Percentiles rank a stretch among this genome's conserved stretches.
Conservation (phyloP, 2,797 vertebrate genomes). For the Pseudotriccus pelzelni region DNA sequence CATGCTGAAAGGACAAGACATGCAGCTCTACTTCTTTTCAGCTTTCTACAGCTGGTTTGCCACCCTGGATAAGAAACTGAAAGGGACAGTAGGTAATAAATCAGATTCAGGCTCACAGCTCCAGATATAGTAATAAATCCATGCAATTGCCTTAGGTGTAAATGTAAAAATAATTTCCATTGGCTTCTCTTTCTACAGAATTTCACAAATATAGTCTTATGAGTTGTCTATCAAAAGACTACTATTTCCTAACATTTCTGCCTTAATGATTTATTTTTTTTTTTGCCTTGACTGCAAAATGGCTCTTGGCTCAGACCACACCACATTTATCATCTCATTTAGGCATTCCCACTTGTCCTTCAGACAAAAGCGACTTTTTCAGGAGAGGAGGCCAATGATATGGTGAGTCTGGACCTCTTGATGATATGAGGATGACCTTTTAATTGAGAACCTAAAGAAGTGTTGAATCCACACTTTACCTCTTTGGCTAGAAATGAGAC, state of each 20-base stretch:
- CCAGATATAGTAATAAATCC: not conserved
- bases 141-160: not conserved
- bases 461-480: not conserved
- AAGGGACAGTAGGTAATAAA: constrained; percentile 16
- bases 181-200: not conserved
- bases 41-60: not conserved
- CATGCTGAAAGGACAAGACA: not conserved
- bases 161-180: constrained; percentile 2
- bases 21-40: not conserved
- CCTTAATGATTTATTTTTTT: not conserved
- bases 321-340: not conserved
- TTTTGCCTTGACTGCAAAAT: not conserved
- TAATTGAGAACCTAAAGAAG: not conserved
- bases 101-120: not conserved
- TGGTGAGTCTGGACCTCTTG: not conserved
- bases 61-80: not conserved
- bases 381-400: not conserved
- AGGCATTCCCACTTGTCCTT: not conserved
- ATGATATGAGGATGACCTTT: not conserved
- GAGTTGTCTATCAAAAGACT: not conserved
- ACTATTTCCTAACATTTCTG: not conserved
- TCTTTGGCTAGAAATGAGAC: not conserved
- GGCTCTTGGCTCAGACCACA: not conserved
- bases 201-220: not conserved
- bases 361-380: not conserved